Conservation (phyloP, 2,888 invertebrate genomes). For the Sipunculus nudus region DNA sequence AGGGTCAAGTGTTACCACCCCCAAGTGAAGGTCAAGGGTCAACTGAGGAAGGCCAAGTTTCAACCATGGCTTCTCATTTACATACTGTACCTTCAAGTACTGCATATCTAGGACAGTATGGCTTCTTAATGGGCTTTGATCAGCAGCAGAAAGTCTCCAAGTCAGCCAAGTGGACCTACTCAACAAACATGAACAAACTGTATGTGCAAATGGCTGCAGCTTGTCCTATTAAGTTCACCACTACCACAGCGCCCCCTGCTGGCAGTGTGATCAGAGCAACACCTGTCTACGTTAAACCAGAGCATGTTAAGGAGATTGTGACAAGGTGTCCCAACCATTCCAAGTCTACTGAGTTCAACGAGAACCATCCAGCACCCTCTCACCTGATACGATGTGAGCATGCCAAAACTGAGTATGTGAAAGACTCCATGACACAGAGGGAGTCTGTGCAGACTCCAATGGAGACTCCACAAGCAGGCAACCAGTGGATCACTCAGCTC, state of each 20-base stretch:
- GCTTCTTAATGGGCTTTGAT: constrained; percentile 17
- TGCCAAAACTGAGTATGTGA: constrained; percentile 8
- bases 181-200: constrained; percentile 68
- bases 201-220: constrained; percentile 67
- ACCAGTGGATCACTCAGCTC: constrained; percentile 72
- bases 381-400: constrained; percentile 25
- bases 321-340: constrained; percentile 76
- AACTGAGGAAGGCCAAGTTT: background rate
- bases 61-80: background rate
- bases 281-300: constrained; percentile 74
- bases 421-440: constrained; percentile 15
- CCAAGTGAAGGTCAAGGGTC: background rate
- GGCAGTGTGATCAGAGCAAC: constrained; percentile 72
- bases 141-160: constrained; percentile 25
- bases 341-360: constrained; percentile 48
- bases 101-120: constrained; percentile 13
- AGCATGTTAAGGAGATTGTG: constrained; percentile 75
- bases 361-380: constrained; percentile 5
- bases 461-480: constrained; percentile 68
- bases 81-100: constrained; percentile 1
- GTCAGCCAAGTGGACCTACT: constrained; percentile 67
- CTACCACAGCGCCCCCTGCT: constrained; percentile 65
- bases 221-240: constrained; percentile 76
- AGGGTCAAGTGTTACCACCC: no score
- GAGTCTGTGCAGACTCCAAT: constrained; percentile 20